phyloP scores from a whole-genome alignment of 2,888 invertebrate species.

The Nomada fucata region DNA sequence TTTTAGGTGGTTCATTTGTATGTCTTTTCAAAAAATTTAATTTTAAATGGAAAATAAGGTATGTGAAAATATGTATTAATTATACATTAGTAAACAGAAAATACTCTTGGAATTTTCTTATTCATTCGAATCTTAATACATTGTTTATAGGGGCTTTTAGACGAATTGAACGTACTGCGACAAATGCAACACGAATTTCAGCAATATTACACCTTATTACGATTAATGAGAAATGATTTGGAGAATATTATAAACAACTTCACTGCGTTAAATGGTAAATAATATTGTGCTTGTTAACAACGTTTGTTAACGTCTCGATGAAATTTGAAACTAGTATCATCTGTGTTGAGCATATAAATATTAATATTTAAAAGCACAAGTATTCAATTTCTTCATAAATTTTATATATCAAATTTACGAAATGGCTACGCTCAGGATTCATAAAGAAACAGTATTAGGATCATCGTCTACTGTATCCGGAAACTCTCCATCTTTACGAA shows the following conservation, averaged over 20 bases:
- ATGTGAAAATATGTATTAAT: no score
- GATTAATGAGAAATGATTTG: slow-evolving; percentile 66
- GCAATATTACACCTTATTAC: slow-evolving; percentile 65
- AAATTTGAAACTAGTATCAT: background rate
- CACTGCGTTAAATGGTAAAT: slow-evolving; percentile 34
- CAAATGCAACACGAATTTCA: slow-evolving; percentile 63
- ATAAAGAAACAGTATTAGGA: background rate
- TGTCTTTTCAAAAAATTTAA: background rate
- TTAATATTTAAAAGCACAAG: background rate
- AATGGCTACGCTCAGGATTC: slow-evolving; percentile 12
- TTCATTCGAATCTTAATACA: background rate
- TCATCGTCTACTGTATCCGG: background rate
- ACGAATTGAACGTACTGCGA: slow-evolving; percentile 62
- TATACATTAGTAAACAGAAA: background rate
- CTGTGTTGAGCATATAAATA: background rate
- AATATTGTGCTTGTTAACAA: background rate
- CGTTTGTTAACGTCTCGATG: background rate
- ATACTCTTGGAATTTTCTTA: background rate
- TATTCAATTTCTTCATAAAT: background rate
- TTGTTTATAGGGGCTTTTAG: slow-evolving; percentile 39
- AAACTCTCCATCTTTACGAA: slow-evolving; percentile 54
- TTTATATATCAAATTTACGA: slow-evolving; percentile 9
- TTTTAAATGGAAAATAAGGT: slow-evolving; percentile 50
- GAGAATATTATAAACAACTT: slow-evolving; percentile 67
- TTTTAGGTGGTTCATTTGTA: background rate